A percentile compares a stretch with the other conserved stretches of the same genome.
Evolutionary conservation across 1,140 invertebrate species (phyloP).

Genomic region (Hesperophylax magnus): DNA sequence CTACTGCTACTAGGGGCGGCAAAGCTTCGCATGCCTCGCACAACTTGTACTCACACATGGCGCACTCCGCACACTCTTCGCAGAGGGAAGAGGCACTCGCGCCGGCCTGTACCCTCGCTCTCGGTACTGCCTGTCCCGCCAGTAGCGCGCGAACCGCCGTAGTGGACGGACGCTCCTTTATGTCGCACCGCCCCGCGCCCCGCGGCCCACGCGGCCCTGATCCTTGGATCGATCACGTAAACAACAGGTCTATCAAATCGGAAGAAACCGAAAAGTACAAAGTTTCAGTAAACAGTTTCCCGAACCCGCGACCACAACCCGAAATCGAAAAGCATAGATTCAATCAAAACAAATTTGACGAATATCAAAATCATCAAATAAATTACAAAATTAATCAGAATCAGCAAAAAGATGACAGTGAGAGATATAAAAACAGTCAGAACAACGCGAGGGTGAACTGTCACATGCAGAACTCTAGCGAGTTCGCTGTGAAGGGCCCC

Average conservation of each 20-base stretch:
- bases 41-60: too few species aligned
- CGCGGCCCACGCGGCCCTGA: conserved; percentile 50
- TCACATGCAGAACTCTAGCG: conserved; percentile 42
- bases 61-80: conserved; percentile 5
- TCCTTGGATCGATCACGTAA: conserved; percentile 45
- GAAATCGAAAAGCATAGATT: conserved; percentile 29
- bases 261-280: conserved; percentile 39
- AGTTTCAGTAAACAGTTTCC: neutral
- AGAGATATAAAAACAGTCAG: conserved; percentile 47
- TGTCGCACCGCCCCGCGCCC: conserved; percentile 48
- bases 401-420: conserved; percentile 20
- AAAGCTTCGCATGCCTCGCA: too few species aligned
- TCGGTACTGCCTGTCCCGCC: neutral
- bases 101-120: neutral
- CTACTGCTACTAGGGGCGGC: conserved; percentile 50
- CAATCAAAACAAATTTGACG: conserved; percentile 26
- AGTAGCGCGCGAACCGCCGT: conserved; percentile 62
- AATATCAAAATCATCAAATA: conserved; percentile 7
- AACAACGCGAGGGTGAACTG: conserved; percentile 41
- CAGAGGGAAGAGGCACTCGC: conserved; percentile 55
- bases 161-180: conserved; percentile 58
- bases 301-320: neutral
- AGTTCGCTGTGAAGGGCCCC: conserved; percentile 59
- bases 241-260: conserved; percentile 41
- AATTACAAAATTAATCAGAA: conserved; percentile 28